phyloP scores from a whole-genome alignment of 2,113 vertebrate genomes.

The Hipposideros armiger region DNA sequence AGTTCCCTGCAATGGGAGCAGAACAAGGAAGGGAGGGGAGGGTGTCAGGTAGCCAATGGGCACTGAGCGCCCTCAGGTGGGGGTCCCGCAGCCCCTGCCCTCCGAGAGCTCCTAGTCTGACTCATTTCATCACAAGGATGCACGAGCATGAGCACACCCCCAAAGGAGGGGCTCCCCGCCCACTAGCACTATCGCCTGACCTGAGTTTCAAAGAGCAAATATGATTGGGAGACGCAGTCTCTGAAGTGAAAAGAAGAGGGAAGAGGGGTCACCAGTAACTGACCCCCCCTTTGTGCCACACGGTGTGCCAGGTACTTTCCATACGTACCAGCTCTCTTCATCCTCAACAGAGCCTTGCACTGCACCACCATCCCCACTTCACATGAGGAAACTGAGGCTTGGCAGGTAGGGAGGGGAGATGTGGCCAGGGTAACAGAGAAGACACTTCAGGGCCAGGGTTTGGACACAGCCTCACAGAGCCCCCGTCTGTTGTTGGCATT shows the following conservation, averaged over 20 bases:
- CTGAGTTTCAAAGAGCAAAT: neutral
- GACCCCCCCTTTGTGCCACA: neutral
- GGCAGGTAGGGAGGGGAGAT: neutral
- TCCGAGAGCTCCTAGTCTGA: neutral
- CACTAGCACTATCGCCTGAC: neutral
- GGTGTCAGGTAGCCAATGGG: accelerated
- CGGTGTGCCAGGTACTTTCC: neutral
- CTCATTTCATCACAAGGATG: neutral
- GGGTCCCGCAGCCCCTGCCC: neutral
- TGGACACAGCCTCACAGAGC: neutral
- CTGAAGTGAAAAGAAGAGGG: neutral
- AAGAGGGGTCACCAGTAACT: accelerated
- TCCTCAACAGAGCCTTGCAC: neutral
- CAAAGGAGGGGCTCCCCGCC: neutral
- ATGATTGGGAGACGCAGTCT: neutral
- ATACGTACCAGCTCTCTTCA: accelerated
- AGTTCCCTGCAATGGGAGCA: neutral
- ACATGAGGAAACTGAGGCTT: neutral
- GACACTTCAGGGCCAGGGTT: neutral
- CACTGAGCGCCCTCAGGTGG: accelerated
- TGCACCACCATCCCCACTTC: neutral
- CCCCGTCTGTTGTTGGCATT: accelerated
- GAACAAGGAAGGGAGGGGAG: neutral
- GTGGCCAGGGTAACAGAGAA: neutral
- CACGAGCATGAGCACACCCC: neutral